A percentile compares a stretch with the other conserved stretches of the same genome.
phyloP scores from a whole-genome alignment of 2,888 invertebrate genomes.

The Melitaea athalia region DNA sequence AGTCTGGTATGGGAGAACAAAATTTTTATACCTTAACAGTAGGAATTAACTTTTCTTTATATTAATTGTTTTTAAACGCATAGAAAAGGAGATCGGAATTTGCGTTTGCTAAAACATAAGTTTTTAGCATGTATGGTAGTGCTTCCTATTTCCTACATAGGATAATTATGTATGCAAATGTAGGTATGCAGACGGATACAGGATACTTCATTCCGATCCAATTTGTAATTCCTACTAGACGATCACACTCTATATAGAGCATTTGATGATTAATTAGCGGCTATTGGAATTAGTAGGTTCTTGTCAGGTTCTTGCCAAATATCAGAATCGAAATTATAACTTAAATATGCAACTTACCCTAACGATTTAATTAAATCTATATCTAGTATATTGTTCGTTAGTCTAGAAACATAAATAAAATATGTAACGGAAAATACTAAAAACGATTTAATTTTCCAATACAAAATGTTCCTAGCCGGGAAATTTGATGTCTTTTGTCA shows the following conservation, averaged over 20 bases:
- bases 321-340: too few relatives aligned
- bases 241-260: neutral
- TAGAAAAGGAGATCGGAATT: neutral
- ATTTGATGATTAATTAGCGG: neutral
- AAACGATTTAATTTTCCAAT: too few relatives aligned
- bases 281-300: neutral
- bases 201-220: slow-evolving; percentile 10
- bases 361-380: too few relatives aligned
- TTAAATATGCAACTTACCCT: too few relatives aligned
- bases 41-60: neutral
- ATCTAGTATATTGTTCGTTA: too few relatives aligned
- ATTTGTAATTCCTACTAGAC: neutral
- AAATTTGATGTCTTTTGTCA: too few relatives aligned
- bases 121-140: neutral
- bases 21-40: too few relatives aligned
- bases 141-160: slow-evolving; percentile 7
- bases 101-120: neutral
- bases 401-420: too few relatives aligned
- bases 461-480: too few relatives aligned
- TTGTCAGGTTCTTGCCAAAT: too few relatives aligned
- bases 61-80: neutral
- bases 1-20: too few relatives aligned
- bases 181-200: slow-evolving; percentile 8
- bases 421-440: too few relatives aligned
- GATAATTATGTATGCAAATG: neutral